phyloP scores from a whole-genome alignment of 2,113 vertebrate genomes.

The Melanostigma gelatinosum region DNA sequence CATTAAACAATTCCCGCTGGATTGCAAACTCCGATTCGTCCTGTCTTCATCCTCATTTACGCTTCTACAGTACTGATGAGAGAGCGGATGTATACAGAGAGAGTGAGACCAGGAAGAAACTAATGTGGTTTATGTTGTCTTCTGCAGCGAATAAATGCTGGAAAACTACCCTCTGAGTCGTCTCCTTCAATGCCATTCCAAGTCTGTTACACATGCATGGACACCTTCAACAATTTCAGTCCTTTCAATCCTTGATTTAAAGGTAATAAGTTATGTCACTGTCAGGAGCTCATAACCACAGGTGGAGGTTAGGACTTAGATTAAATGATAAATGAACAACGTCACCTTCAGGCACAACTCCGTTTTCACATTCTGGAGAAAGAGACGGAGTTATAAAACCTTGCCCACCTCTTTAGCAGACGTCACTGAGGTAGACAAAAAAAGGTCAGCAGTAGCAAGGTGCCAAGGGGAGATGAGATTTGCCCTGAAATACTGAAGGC shows the following conservation, averaged over 20 bases:
- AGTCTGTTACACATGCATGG: no score
- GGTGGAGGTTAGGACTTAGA: background rate
- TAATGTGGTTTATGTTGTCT: no score
- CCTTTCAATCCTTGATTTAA: background rate
- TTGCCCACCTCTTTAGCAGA: background rate
- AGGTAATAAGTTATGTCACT: background rate
- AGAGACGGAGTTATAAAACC: background rate
- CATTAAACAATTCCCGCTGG: no score
- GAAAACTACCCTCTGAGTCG: no score
- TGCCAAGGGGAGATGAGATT: background rate
- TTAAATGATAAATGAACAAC: background rate
- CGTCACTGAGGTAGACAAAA: background rate
- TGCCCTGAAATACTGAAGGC: background rate
- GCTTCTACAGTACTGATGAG: no score
- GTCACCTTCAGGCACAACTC: background rate
- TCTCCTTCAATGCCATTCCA: no score
- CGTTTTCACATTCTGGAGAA: background rate
- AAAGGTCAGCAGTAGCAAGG: background rate
- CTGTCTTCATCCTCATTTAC: no score
- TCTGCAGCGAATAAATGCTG: no score
- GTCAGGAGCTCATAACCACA: background rate
- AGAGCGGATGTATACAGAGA: no score
- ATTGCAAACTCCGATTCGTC: no score
- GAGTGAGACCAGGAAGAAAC: no score
- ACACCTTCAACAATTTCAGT: background rate